Conservation (phyloP, 2,797 vertebrate genomes). For the Tachyglossus aculeatus region DNA sequence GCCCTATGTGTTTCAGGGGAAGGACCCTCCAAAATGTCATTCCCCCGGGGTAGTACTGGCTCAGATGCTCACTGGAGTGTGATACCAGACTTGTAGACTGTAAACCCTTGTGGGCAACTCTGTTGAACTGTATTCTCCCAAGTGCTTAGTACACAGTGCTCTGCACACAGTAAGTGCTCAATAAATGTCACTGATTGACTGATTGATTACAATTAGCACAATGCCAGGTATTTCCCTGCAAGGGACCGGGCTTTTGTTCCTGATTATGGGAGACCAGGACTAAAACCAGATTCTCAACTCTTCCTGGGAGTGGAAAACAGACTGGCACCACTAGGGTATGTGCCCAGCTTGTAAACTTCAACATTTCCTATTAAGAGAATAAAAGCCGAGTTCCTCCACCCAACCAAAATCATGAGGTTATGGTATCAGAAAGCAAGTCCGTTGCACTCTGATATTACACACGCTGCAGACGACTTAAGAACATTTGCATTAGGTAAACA, state of each 20-base stretch:
- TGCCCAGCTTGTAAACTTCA: not conserved
- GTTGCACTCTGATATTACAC: slow-evolving; percentile 23
- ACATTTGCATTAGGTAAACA: slow-evolving; percentile 45
- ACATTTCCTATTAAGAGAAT: slow-evolving; percentile 11
- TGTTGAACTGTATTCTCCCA: too few relatives aligned
- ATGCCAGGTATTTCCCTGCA: too few relatives aligned
- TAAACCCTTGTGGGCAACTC: too few relatives aligned
- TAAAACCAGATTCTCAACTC: not conserved
- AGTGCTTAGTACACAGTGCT: too few relatives aligned
- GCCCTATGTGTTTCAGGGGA: too few relatives aligned
- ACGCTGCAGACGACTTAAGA: slow-evolving; percentile 20
- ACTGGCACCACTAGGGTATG: not conserved
- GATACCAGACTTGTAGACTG: too few relatives aligned
- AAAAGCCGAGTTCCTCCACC: slow-evolving; percentile 35
- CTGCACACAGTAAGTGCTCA: too few relatives aligned
- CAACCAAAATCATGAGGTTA: slow-evolving; percentile 17
- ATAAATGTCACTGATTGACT: too few relatives aligned
- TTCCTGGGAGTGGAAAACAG: not conserved
- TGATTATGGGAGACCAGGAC: not conserved
- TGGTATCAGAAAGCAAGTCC: slow-evolving; percentile 35
- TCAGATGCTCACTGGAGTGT: too few relatives aligned
- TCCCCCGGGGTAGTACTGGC: too few relatives aligned
- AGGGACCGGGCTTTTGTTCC: not conserved
- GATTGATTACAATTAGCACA: too few relatives aligned
- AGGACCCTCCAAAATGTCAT: too few relatives aligned